These are phyloP conservation scores for Sinelater perroti DNA, from an alignment of 2,888 invertebrate genomes.

Conservation along the genomic window DNA sequence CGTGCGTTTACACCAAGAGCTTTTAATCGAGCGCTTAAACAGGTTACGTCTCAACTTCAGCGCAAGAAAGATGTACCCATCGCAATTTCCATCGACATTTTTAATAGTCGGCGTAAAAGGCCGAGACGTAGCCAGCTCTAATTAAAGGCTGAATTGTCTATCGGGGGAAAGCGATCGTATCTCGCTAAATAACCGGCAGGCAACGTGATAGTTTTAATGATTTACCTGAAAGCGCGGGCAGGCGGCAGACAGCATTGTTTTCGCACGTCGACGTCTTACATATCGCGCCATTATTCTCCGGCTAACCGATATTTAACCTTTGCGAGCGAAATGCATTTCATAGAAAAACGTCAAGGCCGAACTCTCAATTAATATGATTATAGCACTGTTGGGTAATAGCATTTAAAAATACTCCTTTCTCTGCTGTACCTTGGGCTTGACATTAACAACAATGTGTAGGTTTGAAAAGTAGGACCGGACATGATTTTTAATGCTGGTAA, in stretches of 20 bases:
- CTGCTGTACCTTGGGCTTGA: constrained; percentile 20
- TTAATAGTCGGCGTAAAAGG: constrained; percentile 12
- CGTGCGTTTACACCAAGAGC: no score
- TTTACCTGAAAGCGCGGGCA: constrained; percentile 16
- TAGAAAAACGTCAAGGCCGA: constrained; percentile 24
- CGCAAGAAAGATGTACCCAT: neutral
- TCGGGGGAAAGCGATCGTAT: constrained; percentile 27
- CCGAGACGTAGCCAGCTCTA: constrained; percentile 16
- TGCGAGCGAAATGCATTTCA: constrained; percentile 24
- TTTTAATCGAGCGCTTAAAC: constrained; percentile 2
- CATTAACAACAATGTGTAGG: constrained; percentile 20
- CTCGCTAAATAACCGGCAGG: constrained; percentile 14
- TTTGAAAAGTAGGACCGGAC: constrained; percentile 19
- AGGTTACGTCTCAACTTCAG: constrained; percentile 8
- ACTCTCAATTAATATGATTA: constrained; percentile 29
- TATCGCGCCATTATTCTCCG: constrained; percentile 14
- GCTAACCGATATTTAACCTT: constrained; percentile 23
- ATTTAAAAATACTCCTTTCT: constrained; percentile 22
- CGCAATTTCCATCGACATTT: constrained; percentile 23
- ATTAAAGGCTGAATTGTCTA: constrained; percentile 22
- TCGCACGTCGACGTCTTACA: constrained; percentile 6
- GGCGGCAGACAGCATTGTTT: constrained; percentile 3
- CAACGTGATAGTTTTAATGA: constrained; percentile 24
- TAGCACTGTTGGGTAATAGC: constrained; percentile 16
- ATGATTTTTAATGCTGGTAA: constrained; percentile 17